Base-by-base conservation (phyloP, 2,888 invertebrate species). In the Lottia gigantea region DNA sequence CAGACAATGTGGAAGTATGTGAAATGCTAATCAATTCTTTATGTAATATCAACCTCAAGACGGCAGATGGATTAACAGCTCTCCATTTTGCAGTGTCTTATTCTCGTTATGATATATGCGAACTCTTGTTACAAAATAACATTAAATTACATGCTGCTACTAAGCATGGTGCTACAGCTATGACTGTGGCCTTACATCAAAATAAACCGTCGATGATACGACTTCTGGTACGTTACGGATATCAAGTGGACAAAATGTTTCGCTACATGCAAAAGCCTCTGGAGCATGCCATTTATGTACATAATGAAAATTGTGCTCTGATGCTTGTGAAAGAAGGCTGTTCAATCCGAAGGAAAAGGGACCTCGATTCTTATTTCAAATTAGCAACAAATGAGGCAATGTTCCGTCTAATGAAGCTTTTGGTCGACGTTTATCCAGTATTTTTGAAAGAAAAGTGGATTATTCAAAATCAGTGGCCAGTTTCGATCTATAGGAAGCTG, bases 141-240 rank as follows among this genome's bases (percentile, higher is more conserved):
- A 77, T 80, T 64, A 82, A 84, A 64, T 74, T 85, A 45, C 78
- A 83, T 61, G 79, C 83, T 8, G 78, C 78, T 62, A 83, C 82
- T 49, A 77, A 82, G 62, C 73, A 79, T 26, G 86, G 86, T 8
- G 78, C 86, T 2, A 85, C 86, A 1, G 76, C 85, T 46, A 83
- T 87, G 84, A 80, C 85, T 0, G 76, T 86, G 1, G 86, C 85
- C n/a, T 81, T 87, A 25, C 82, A 82, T 62, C 82, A 84, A 62
- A 77, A 83, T 70, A 83, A 84, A 63, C 76, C 86, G 11, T 80
- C 80, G 23, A 84, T 86, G 84, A 80, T 78, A 6, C 78, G 75
- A 70, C 73, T 82, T 12, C 78, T 87, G 40, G 74, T 84, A n/a
- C 78, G 82, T 62, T 81, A 77, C 73, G 87, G 86, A 1, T 86